phyloP scores from a whole-genome alignment of 2,888 invertebrate species.

The Polydrusus cervinus region DNA sequence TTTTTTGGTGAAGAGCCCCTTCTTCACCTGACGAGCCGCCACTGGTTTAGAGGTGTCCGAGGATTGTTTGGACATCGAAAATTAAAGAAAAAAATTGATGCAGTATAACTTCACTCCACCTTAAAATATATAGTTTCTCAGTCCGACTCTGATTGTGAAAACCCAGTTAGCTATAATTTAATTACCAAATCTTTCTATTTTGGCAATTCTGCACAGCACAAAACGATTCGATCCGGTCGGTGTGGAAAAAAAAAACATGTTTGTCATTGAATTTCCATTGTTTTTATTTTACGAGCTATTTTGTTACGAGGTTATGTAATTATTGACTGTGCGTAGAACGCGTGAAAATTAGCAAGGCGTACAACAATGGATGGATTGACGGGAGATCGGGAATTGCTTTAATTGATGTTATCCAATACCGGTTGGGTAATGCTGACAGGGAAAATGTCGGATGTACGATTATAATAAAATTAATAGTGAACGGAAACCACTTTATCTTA shows the following conservation, averaged over 20 bases:
- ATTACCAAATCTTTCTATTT: too few relatives aligned
- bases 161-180: too few relatives aligned
- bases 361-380: conserved; percentile 20
- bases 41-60: too few relatives aligned
- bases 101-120: too few relatives aligned
- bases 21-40: too few relatives aligned
- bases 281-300: conserved; percentile 21
- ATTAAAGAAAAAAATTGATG: too few relatives aligned
- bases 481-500: too few relatives aligned
- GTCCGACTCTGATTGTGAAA: too few relatives aligned
- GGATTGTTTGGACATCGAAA: too few relatives aligned
- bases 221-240: conserved; percentile 19
- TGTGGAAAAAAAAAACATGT: not conserved
- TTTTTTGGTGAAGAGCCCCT: too few relatives aligned
- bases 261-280: conserved; percentile 23
- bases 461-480: not conserved
- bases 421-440: conserved; percentile 1
- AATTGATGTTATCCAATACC: conserved; percentile 20
- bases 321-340: conserved; percentile 24
- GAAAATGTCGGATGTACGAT: conserved; percentile 20
- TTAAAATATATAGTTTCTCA: too few relatives aligned
- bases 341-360: conserved; percentile 12
- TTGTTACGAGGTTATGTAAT: conserved; percentile 12
- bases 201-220: not conserved
- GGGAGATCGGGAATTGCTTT: conserved; percentile 10